These are phyloP conservation scores for Heterodera schachtii DNA, from an alignment of 1,140 invertebrate species.

Conservation along the genomic window DNA sequence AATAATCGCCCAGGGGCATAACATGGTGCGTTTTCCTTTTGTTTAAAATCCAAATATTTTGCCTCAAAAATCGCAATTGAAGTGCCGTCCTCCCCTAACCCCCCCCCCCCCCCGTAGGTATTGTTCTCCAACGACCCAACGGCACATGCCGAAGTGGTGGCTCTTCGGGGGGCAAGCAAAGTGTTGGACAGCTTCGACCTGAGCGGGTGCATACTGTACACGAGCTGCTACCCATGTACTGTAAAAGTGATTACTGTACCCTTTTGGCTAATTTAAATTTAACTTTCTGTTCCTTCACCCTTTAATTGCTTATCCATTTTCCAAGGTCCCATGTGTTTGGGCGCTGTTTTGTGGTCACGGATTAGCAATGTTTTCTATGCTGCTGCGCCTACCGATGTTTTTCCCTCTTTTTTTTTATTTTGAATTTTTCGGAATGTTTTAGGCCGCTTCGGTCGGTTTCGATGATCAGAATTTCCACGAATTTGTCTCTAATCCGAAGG, in stretches of 20 bases:
- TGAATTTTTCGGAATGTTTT: background rate
- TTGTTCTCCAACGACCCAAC: constrained; percentile 61
- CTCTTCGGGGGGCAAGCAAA: constrained; percentile 59
- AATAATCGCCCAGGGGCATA: constrained; percentile 56
- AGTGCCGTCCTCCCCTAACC: too few relatives aligned
- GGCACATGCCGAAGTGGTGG: constrained; percentile 63
- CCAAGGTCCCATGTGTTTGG: constrained; percentile 61
- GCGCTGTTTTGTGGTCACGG: constrained; percentile 58
- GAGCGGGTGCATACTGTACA: constrained; percentile 59
- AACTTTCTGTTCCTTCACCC: too few relatives aligned
- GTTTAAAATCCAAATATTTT: background rate
- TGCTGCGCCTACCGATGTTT: constrained; percentile 53
- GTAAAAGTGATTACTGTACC: too few relatives aligned
- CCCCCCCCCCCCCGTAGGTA: constrained; percentile 41
- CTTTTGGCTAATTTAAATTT: too few relatives aligned
- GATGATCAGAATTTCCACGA: constrained; percentile 60
- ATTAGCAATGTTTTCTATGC: constrained; percentile 61
- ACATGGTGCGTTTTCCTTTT: constrained; percentile 51
- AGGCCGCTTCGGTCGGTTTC: constrained; percentile 56
- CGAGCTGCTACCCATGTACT: constrained; percentile 63
- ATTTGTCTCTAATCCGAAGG: constrained; percentile 57
- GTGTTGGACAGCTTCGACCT: constrained; percentile 50
- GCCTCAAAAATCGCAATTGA: too few relatives aligned
- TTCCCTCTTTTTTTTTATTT: constrained; percentile 11
- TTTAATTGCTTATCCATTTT: background rate